Evolutionary conservation across 2,113 vertebrate genomes (phyloP).

Genomic region (Tetraodon nigroviridis): DNA sequence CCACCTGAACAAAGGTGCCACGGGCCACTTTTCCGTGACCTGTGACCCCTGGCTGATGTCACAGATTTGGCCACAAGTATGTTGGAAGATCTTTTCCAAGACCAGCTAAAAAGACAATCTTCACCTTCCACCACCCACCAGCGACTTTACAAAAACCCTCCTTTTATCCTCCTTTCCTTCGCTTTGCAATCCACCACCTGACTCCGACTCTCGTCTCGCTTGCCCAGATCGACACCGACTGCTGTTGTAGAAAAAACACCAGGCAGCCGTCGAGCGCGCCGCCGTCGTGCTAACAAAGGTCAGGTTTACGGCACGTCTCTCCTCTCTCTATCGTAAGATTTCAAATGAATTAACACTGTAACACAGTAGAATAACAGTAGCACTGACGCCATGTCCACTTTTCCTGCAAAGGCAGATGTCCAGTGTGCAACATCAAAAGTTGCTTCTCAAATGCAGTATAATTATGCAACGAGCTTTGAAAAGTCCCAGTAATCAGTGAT

Average conservation of each 20-base stretch:
- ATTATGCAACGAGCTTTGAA: background rate
- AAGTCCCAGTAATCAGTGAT: background rate
- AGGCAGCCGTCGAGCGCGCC: conserved; percentile 6
- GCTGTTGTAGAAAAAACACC: background rate
- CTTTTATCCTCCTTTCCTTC: background rate
- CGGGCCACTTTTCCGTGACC: conserved; percentile 45
- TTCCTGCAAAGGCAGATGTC: conserved; percentile 22
- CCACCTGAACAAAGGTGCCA: conserved; percentile 17
- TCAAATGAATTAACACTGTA: background rate
- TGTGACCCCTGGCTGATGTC: conserved; percentile 36
- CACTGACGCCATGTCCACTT: conserved; percentile 35
- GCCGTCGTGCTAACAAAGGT: conserved; percentile 23
- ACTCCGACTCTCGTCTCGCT: background rate
- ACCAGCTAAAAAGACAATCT: conserved; percentile 8
- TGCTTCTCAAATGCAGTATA: background rate
- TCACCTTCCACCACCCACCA: conserved; percentile 36
- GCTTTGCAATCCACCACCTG: too few relatives aligned
- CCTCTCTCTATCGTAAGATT: too few relatives aligned
- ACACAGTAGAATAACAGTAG: conserved; percentile 3
- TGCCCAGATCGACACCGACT: background rate
- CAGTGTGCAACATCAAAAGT: conserved; percentile 27
- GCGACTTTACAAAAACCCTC: conserved; percentile 39
- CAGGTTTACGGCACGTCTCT: too few relatives aligned
- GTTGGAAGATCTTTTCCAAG: conserved; percentile 51
- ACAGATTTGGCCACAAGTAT: conserved; percentile 24